Percentiles rank a stretch among this genome's conserved stretches.
These are phyloP conservation scores for Lepidothrix coronata DNA, from an alignment of 2,113 vertebrate species.

Conservation along the genomic window DNA sequence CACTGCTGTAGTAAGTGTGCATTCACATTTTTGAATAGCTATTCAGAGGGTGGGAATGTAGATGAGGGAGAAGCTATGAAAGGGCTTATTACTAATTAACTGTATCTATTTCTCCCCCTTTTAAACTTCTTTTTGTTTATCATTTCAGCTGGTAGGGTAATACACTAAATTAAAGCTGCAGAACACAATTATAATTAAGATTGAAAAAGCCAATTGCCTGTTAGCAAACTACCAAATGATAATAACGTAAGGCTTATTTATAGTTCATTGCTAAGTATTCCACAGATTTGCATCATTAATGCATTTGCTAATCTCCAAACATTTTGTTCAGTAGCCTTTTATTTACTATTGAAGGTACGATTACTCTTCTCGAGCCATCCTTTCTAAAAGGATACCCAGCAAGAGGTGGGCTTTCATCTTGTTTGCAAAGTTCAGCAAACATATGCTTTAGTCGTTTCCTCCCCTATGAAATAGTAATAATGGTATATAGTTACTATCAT, in stretches of 20 bases:
- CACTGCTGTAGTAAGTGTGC: constrained; percentile 9
- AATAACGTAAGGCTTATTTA: constrained; percentile 72
- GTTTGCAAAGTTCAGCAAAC: constrained; percentile 30
- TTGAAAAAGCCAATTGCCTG: constrained; percentile 70
- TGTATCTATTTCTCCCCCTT: constrained; percentile 13
- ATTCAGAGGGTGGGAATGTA: constrained; percentile 41
- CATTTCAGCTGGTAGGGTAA: constrained; percentile 58
- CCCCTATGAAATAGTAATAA: not conserved
- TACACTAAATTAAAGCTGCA: constrained; percentile 66
- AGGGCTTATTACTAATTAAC: constrained; percentile 61
- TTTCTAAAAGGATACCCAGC: not conserved
- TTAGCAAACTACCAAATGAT: constrained; percentile 71
- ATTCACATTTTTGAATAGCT: constrained; percentile 60
- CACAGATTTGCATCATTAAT: constrained; percentile 73
- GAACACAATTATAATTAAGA: constrained; percentile 77
- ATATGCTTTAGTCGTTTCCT: not conserved
- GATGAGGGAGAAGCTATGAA: constrained; percentile 50
- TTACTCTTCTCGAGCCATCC: not conserved
- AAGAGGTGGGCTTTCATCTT: not conserved
- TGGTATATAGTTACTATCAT: not conserved
- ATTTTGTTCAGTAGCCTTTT: constrained; percentile 19
- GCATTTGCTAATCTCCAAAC: constrained; percentile 50
- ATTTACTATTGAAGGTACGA: constrained; percentile 48
- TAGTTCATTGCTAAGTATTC: constrained; percentile 60
- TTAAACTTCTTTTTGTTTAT: constrained; percentile 65